phyloP scores from a whole-genome alignment of 2,113 vertebrate species.

The Plestiodon gilberti region DNA sequence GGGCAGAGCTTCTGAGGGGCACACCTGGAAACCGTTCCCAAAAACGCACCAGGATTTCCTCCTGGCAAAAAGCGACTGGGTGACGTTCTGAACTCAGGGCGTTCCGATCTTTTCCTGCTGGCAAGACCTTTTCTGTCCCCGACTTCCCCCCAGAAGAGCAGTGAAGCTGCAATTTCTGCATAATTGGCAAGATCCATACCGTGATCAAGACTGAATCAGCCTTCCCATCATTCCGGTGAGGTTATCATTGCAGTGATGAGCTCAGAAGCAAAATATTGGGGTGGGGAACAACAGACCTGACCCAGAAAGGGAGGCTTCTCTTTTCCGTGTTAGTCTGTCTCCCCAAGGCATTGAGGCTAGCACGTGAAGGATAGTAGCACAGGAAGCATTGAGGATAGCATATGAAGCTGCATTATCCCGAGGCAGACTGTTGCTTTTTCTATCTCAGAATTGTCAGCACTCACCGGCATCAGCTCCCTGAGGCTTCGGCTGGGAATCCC shows the following conservation, averaged over 20 bases:
- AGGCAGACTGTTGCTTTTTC: no score
- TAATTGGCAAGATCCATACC: not conserved
- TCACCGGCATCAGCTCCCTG: no score
- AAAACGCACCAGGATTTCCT: conserved; percentile 5
- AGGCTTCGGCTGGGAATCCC: no score
- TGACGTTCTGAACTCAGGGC: not conserved
- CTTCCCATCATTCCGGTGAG: not conserved
- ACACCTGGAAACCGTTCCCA: not conserved
- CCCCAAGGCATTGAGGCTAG: not conserved
- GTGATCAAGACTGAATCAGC: not conserved
- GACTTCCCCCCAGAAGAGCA: not conserved
- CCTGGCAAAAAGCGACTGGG: not conserved
- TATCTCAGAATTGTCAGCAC: no score
- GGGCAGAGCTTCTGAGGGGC: not conserved
- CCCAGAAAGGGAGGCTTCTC: not conserved
- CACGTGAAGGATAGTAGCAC: no score
- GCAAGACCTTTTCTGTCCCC: not conserved
- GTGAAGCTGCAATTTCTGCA: not conserved
- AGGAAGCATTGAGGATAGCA: no score
- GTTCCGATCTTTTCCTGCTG: not conserved
- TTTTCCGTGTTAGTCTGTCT: not conserved
- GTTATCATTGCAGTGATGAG: not conserved
- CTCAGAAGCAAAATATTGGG: not conserved
- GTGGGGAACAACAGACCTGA: not conserved
- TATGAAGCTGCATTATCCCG: no score